Base-by-base conservation (phyloP, 2,113 vertebrate genomes). In the Hippocampus guttulatus region DNA sequence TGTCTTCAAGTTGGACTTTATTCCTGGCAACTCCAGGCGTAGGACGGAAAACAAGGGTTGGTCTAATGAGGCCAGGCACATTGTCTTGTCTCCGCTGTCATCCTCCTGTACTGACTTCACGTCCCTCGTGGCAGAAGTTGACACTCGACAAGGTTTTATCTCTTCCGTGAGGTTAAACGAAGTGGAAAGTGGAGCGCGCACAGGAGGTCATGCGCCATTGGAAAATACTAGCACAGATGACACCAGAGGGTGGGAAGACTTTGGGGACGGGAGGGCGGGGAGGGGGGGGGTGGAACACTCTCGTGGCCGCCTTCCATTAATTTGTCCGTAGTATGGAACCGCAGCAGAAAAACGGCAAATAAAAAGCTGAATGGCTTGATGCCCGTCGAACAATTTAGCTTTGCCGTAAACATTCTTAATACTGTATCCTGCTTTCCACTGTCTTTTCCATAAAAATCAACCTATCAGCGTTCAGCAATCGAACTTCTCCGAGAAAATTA, bases 301-400 rank as follows among this genome's bases (percentile, higher is more conserved):
- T 68, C 74, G 73, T 87, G 87, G 33, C 33, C 33, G 85, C 78
- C 78, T 87, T 82, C 77, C 1, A 47, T 73, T 85, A 80, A 85
- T 85, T 85, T 75, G 67, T 84, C 77, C 76, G 62, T 2, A 11
- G 58, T 63, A 81, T 47, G 68, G 71, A 77, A 65, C 68, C 69
- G 60, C 71, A 41, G 45, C 45, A 69, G 16, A 77, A 75, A 77
- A 18, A 27, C 47, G 52, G 10, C 64, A 70, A 65, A 66, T 79
- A 64, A 69, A 74, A 61, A 55, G 58, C 80, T 10, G 64, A 82
- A 78, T 75, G 63, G 61, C 38, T 74, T 71, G 40, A 20, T 75
- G 49, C 68, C 75, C 74, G 76, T 82, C 64, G 64, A 74, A 67
- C 15, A 66, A 64, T 80, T 81, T 70, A 75, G 69, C 64, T 60